Percentiles rank a stretch among this genome's conserved stretches.
phyloP scores from a whole-genome alignment of 2,113 vertebrate species.

The Pionites leucogaster region DNA sequence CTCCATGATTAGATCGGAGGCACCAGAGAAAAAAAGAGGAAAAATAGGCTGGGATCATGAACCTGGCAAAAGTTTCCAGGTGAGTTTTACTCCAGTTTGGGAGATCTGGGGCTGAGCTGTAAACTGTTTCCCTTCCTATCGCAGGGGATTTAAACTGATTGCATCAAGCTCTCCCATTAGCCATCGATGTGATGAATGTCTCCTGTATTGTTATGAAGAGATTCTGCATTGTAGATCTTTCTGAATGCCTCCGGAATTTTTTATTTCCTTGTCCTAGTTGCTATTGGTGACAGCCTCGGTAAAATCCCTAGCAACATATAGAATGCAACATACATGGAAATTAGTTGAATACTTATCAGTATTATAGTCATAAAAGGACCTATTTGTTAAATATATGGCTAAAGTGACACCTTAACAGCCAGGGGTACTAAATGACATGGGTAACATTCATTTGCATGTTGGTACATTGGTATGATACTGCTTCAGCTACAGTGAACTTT shows the following conservation, averaged over 20 bases:
- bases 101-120: not conserved
- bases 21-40: not conserved
- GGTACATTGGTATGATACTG: not conserved
- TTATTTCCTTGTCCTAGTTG: conserved; percentile 61
- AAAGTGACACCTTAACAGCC: conserved; percentile 67
- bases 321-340: conserved; percentile 66
- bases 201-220: conserved; percentile 30
- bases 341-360: conserved; percentile 61
- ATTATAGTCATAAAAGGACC: conserved; percentile 58
- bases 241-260: conserved; percentile 58
- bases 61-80: conserved; percentile 19
- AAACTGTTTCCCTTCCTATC: not conserved
- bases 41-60: not conserved
- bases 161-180: not conserved
- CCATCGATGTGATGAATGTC: not conserved
- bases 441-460: conserved; percentile 60
- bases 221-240: conserved; percentile 38
- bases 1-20: not conserved
- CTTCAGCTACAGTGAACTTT: conserved; percentile 57
- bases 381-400: conserved; percentile 66
- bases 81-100: not conserved
- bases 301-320: conserved; percentile 63
- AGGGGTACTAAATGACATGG: conserved; percentile 54
- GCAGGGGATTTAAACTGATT: conserved; percentile 24
- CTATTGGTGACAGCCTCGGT: conserved; percentile 66